Base-by-base conservation (phyloP, 2,113 vertebrate genomes). In the Pantherophis guttatus region DNA sequence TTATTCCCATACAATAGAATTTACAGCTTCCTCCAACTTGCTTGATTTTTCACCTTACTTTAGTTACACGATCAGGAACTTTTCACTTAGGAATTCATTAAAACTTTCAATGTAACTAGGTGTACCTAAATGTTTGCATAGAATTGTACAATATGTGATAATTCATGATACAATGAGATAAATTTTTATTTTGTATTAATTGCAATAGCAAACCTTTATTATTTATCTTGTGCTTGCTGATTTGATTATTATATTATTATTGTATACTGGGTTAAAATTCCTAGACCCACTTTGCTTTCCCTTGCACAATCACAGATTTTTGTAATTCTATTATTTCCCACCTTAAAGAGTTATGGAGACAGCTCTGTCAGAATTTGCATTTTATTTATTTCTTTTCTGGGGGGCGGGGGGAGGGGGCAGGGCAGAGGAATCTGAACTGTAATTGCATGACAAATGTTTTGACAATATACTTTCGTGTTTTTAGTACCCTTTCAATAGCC, bases 401-500 rank as follows among this genome's bases (percentile, higher is more conserved):
- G n/a, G 59, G 89, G 17, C 6, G 11, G 44, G 62, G 54, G 0
- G 7, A 44, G 24, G 24, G 9, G 23, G 23, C 13, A 3, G 12
- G 53, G 11, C 54, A 62, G 24, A 26, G 24, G 9, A 62, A 50
- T 91, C 29, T 91, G 89, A 8, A 1, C 88, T 26, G 0, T 1
- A 39, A 48, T 8, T 58, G 19, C 23, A 8, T 91, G 12, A 86
- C 92, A 53, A 0, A 95, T 70, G 89, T 95, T 95, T 86, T 95
- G 92, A 4, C 75, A 88, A 90, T 97, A n/a, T 90, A 2, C 1
- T 97, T 98, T 29, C 91, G 86, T 96, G 90, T 95, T 92, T 57
- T 70, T 97, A 99, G 99, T 99, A 99, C 96, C 98, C 99, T 58
- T 98, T 99, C 95, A 99, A 98, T 93, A 98, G 98, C 95, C 98